Percentiles rank a stretch among this genome's conserved stretches.
Conservation (phyloP, 2,888 invertebrate species). For the Chorisops tibialis region DNA sequence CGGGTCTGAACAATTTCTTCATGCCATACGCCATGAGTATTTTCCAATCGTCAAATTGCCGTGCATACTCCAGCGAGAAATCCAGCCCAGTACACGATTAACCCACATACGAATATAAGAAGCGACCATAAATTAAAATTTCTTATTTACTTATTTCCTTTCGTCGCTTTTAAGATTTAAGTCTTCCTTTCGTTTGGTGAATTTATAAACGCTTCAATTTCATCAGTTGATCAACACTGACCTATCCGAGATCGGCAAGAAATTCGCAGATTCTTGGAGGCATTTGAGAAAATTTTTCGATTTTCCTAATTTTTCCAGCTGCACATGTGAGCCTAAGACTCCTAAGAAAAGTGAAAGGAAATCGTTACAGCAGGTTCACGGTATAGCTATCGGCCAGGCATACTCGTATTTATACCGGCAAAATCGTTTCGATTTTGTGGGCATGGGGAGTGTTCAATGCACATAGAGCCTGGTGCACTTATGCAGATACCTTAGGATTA, state of each 20-base stretch:
- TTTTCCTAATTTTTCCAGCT: conserved; percentile 2
- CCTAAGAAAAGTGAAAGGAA: conserved; percentile 34
- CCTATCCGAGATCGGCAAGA: too few relatives aligned
- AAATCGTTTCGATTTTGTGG: conserved; percentile 3
- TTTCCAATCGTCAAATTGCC: background rate
- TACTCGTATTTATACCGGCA: background rate
- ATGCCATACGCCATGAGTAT: conserved; percentile 3
- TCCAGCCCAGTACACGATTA: conserved; percentile 52
- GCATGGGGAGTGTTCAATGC: conserved; percentile 5
- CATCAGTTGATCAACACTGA: too few relatives aligned
- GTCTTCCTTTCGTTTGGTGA: background rate
- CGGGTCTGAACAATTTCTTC: background rate
- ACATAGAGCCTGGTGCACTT: conserved; percentile 7
- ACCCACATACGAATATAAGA: conserved; percentile 53
- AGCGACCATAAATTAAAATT: conserved; percentile 50
- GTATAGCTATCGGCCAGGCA: conserved; percentile 24
- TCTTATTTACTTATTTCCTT: conserved; percentile 5
- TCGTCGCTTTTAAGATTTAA: background rate
- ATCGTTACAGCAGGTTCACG: conserved; percentile 28
- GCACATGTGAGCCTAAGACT: background rate
- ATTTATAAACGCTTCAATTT: background rate
- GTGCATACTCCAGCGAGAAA: background rate
- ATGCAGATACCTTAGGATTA: conserved; percentile 27
- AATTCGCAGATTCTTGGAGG: too few relatives aligned
- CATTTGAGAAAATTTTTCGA: conserved; percentile 6